Base-by-base conservation (phyloP, 2,113 vertebrate species). In the Sphaerodactylus townsendi region DNA sequence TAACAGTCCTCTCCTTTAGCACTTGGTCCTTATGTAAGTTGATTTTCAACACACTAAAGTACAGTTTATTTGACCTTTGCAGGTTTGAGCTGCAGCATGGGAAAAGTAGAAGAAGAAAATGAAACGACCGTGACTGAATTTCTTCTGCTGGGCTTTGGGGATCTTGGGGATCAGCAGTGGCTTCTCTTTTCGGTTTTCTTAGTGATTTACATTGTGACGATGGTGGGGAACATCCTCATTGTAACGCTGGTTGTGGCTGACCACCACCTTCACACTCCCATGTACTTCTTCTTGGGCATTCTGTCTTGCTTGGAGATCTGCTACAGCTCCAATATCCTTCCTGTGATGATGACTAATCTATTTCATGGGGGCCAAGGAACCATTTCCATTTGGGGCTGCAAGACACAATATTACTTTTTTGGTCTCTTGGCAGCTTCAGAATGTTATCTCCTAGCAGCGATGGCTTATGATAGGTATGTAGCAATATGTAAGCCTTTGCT, bases 401-500 rank as follows among this genome's bases (percentile, higher is more conserved):
- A 87, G 23, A 37, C 66, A n/a, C 90, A 93, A 44, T 84, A 88
- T 35, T 91, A 87, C 79, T 87, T 86, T 33, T 93, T 90, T 50
- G 66, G 90, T 81, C 90, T 86, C 15, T 85, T 88, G 53, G 88
- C 83, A 2, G 81, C 83, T 11, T 59, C 81, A 4, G 89, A 91
- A 64, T 89, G 64, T 21, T 82, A 86, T 3, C 80, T 93, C 15
- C 23, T 87, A 62, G 86, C 85, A 53, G 86, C 78, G 6, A 93
- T 92, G 89, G 85, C 33, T 3, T 83, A 85, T n/a, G 86, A 90
- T 33, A 37, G 35, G 9, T 90, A 86, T n/a, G 69, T 90, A 30
- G 84, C 86, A 9, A 88, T 88, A 8, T 85, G 87, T 41, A 85
- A 85, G 0, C 83, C 87, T 46, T 39, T 88, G n/a, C 46, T 35